These are phyloP conservation scores for Synergus itoensis DNA, from an alignment of 2,888 invertebrate species.

Conservation along the genomic window DNA sequence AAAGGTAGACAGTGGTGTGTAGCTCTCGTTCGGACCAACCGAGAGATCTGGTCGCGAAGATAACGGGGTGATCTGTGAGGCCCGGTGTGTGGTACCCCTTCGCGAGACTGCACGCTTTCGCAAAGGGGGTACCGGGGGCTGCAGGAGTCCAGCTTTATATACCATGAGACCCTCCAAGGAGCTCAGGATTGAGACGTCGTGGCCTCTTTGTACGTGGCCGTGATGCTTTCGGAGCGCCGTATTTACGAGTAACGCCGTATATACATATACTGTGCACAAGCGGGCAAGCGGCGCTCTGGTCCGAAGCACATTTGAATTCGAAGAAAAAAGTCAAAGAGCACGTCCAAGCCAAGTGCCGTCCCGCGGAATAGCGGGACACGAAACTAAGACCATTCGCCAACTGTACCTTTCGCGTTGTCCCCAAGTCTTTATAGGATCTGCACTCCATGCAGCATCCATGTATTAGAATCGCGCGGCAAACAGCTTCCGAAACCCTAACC, in stretches of 20 bases:
- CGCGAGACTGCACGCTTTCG: conserved; percentile 59
- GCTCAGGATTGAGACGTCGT: conserved; percentile 77
- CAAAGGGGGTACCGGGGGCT: conserved; percentile 56
- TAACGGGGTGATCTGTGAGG: conserved; percentile 78
- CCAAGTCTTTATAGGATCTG: conserved; percentile 19
- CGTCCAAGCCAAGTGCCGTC: conserved; percentile 45
- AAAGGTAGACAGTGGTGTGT: conserved; percentile 59
- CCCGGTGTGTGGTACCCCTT: conserved; percentile 77
- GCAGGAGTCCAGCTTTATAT: conserved; percentile 60
- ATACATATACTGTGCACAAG: conserved; percentile 68
- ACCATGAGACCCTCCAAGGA: conserved; percentile 73
- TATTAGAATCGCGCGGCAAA: conserved; percentile 35
- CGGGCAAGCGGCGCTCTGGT: conserved; percentile 58
- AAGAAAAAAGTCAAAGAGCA: conserved; percentile 54
- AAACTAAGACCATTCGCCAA: conserved; percentile 22
- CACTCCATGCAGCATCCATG: background rate
- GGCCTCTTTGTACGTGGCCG: conserved; percentile 75
- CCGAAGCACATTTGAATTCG: conserved; percentile 70
- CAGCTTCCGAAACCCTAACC: conserved; percentile 26
- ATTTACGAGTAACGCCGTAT: conserved; percentile 77
- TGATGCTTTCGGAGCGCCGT: conserved; percentile 74
- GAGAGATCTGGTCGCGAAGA: conserved; percentile 73
- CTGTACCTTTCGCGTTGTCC: conserved; percentile 31
- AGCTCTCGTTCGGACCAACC: conserved; percentile 63
- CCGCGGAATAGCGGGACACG: conserved; percentile 47